Conservation (phyloP, 2,113 vertebrate species). For the Leucopsar rothschildi region DNA sequence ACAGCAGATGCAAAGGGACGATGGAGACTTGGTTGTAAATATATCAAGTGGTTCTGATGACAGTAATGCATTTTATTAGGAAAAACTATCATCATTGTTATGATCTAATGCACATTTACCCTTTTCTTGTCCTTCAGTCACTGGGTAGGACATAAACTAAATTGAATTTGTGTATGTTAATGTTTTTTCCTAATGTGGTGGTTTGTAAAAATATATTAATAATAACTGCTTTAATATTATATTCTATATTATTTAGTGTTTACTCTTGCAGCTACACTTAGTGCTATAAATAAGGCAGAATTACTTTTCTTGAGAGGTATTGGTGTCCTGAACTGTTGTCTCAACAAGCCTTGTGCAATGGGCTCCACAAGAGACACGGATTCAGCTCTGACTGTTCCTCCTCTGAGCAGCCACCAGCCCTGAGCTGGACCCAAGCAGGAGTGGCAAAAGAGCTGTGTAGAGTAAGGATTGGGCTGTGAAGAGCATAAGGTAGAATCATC, state of each 20-base stretch:
- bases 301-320: not conserved
- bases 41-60: slow-evolving; percentile 16
- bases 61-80: slow-evolving; percentile 56
- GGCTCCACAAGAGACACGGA: not conserved
- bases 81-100: not conserved
- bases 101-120: slow-evolving; percentile 45
- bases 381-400: not conserved
- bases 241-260: not conserved
- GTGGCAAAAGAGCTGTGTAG: not conserved
- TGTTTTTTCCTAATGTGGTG: not conserved
- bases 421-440: not conserved
- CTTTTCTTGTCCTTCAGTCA: slow-evolving; percentile 50
- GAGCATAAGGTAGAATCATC: not conserved
- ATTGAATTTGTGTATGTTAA: not conserved
- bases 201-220: too few species aligned
- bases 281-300: not conserved
- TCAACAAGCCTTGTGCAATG: not conserved
- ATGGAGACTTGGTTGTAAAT: slow-evolving; percentile 3
- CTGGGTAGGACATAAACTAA: not conserved
- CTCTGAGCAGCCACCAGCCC: not conserved
- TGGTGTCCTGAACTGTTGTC: not conserved
- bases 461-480: not conserved
- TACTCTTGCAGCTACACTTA: not conserved
- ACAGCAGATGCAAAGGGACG: slow-evolving; percentile 22
- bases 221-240: slow-evolving; percentile 6